A percentile compares a stretch with the other conserved stretches of the same genome.
These are phyloP conservation scores for Passer montanus DNA, from an alignment of 2,113 vertebrate species.

Conservation along the genomic window DNA sequence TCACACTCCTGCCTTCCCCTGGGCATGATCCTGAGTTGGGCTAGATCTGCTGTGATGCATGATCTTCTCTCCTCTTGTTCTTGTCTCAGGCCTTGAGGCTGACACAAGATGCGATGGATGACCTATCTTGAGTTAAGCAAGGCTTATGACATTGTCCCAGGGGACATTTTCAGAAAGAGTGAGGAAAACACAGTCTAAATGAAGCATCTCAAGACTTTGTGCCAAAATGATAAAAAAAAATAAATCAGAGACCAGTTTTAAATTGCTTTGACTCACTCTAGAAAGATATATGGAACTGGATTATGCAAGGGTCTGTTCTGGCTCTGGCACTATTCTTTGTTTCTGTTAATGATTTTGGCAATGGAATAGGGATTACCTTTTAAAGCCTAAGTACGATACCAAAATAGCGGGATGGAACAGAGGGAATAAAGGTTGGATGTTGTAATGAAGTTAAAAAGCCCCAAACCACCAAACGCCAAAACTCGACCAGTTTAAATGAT, in stretches of 20 bases:
- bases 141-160: not conserved
- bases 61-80: not conserved
- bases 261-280: not conserved
- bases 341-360: not conserved
- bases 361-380: not conserved
- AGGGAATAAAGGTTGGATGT: not conserved
- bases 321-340: not conserved
- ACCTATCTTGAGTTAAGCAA: not conserved
- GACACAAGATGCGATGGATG: not conserved
- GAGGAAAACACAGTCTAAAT: not conserved
- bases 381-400: not conserved
- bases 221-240: not conserved
- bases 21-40: accelerated
- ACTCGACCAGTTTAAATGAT: not conserved
- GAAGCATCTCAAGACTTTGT: not conserved
- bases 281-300: not conserved
- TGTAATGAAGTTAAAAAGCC: not conserved
- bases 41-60: not conserved
- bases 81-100: not conserved
- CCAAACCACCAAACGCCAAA: not conserved
- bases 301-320: not conserved
- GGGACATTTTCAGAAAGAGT: not conserved
- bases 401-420: not conserved
- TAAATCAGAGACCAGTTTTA: not conserved
- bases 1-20: not conserved